Evolutionary conservation across 1,140 invertebrate species (phyloP).

Genomic region (Cotesia typhae): DNA sequence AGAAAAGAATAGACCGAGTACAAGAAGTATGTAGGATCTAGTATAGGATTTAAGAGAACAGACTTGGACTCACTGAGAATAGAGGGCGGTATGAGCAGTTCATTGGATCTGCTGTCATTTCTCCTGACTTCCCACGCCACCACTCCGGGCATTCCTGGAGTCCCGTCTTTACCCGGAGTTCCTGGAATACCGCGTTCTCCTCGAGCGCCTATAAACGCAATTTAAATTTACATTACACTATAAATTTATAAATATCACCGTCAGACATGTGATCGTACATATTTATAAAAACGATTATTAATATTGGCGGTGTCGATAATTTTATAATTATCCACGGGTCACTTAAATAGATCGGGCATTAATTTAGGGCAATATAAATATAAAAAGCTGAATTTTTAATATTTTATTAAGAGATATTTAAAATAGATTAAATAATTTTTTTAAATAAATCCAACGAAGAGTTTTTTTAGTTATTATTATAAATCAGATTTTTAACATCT

Average conservation of each 20-base stretch:
- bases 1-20: neutral
- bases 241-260: slow-evolving; percentile 28
- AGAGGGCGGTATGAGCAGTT: slow-evolving; percentile 81
- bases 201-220: slow-evolving; percentile 44
- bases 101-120: slow-evolving; percentile 69
- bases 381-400: too few species aligned
- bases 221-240: slow-evolving; percentile 29
- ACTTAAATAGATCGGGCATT: too few species aligned
- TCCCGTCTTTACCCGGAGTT: slow-evolving; percentile 74
- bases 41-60: neutral
- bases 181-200: slow-evolving; percentile 77
- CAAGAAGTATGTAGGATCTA: neutral
- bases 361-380: too few species aligned
- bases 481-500: too few species aligned
- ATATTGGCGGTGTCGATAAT: too few species aligned
- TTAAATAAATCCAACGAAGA: too few species aligned
- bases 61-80: slow-evolving; percentile 71
- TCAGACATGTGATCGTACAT: slow-evolving; percentile 26
- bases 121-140: slow-evolving; percentile 72
- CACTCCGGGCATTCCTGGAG: slow-evolving; percentile 77
- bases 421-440: too few species aligned
- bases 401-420: too few species aligned
- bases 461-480: too few species aligned
- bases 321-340: too few species aligned
- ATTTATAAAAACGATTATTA: too few species aligned